These are phyloP conservation scores for Spodoptera exigua DNA, from an alignment of 2,888 invertebrate species.

Conservation along the genomic window DNA sequence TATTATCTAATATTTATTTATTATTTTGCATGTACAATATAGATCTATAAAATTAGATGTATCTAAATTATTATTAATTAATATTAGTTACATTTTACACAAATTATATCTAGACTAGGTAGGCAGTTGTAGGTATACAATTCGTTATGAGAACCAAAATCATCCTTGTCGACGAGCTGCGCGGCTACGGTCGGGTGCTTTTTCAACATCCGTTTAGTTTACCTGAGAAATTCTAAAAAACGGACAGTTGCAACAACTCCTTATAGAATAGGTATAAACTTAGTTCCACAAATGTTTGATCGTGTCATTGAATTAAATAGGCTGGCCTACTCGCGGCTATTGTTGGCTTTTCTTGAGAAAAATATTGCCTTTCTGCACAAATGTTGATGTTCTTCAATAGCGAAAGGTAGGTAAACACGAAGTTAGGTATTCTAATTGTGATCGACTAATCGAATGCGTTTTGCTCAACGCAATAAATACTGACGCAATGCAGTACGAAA, in stretches of 20 bases:
- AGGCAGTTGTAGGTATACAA: too few relatives aligned
- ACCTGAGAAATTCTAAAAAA: slow-evolving; percentile 7
- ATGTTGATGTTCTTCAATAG: slow-evolving; percentile 23
- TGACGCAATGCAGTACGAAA: slow-evolving; percentile 3
- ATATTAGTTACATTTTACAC: too few relatives aligned
- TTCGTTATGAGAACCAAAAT: too few relatives aligned
- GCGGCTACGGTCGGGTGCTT: too few relatives aligned
- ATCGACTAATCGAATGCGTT: not conserved
- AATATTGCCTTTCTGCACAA: slow-evolving; percentile 17
- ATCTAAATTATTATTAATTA: too few relatives aligned
- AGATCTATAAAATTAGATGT: too few relatives aligned
- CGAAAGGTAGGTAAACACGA: not conserved
- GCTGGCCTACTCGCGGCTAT: slow-evolving; percentile 20
- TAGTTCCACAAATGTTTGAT: not conserved
- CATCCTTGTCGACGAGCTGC: too few relatives aligned
- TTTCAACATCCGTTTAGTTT: not conserved
- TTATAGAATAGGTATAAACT: not conserved
- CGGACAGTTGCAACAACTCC: not conserved
- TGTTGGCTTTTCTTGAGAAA: slow-evolving; percentile 5
- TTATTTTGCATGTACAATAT: too few relatives aligned
- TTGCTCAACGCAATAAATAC: not conserved
- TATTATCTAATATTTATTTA: too few relatives aligned
- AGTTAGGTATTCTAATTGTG: not conserved
- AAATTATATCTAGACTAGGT: too few relatives aligned
- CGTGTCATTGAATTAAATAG: slow-evolving; percentile 43